These are phyloP conservation scores for Porites divaricata DNA, from an alignment of 92 coral and sea anemone species.

Conservation along the genomic window DNA sequence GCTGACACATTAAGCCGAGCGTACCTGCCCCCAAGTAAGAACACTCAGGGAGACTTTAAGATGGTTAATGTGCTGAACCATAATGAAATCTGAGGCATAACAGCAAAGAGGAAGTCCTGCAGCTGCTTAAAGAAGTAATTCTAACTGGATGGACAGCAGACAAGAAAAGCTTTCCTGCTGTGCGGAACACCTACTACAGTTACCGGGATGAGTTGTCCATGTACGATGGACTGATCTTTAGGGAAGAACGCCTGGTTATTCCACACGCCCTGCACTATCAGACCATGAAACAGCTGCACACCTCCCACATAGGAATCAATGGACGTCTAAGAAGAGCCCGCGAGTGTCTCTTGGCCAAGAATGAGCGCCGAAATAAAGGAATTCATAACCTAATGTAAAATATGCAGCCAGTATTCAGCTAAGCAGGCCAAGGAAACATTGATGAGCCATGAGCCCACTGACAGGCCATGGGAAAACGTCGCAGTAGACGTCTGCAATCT, in stretches of 20 bases:
- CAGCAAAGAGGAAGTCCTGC: slow-evolving; percentile 48
- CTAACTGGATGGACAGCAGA: slow-evolving; percentile 65
- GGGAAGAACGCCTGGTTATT: slow-evolving; percentile 43
- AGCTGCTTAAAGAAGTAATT: slow-evolving; percentile 47
- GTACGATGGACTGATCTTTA: slow-evolving; percentile 53
- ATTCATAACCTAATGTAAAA: slow-evolving; percentile 47
- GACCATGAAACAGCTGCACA: slow-evolving; percentile 37
- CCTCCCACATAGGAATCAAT: slow-evolving; percentile 62
- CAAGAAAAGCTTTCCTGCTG: slow-evolving; percentile 41
- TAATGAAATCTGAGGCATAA: slow-evolving; percentile 43
- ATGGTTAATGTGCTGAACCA: slow-evolving; percentile 45
- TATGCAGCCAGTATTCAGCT: slow-evolving; percentile 9
- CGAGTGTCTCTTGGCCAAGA: slow-evolving; percentile 63
- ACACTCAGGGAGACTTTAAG: slow-evolving; percentile 61
- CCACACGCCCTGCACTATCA: slow-evolving; percentile 12
- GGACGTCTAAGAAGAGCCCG: slow-evolving; percentile 63
- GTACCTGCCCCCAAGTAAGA: slow-evolving; percentile 12
- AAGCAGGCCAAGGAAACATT: slow-evolving; percentile 44
- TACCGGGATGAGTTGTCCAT: slow-evolving; percentile 42
- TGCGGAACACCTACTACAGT: slow-evolving; percentile 38
- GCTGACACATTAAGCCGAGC: slow-evolving; percentile 61
- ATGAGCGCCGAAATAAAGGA: slow-evolving; percentile 55
- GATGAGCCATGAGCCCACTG: slow-evolving; percentile 60
- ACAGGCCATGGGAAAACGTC: slow-evolving; percentile 63
- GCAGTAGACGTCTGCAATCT: slow-evolving; percentile 53